Evolutionary conservation across 2,797 vertebrate genomes (phyloP), one percentile per base, ranked within the genome.

Genomic region (Myotis planiceps): DNA sequence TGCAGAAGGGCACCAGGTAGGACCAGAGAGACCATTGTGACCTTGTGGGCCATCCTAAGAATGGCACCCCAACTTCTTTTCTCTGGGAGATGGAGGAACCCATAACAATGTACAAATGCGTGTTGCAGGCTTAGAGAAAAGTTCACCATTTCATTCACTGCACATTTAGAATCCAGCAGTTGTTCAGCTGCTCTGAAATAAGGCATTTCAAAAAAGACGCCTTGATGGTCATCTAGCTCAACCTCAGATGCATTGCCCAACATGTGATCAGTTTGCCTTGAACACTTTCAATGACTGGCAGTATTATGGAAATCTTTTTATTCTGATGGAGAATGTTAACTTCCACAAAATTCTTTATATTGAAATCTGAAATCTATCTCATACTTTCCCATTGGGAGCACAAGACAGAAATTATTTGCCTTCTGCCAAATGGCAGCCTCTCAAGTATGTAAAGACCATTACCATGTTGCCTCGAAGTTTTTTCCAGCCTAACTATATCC

Each of bases 331-430:
- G 88, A 94, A 94, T 80, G 82, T 21, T 81, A 82, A 91, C 83
- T 94, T 95, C 47, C 88, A 96, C 58, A 83, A 95, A 92, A 74
- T 68, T 92, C 53, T 90, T 88, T 95, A 87, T 79, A 78, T 66
- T 92, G 66, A 83, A 93, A 90, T 81, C 39, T 83, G 34, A 74
- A 79, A 60, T 81, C 90, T 69, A 8, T 66, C 72, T 96, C 25
- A 71, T 66, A 74, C 34, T 80, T 94, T 71, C 75, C 65, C 78
- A 75, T 0, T 86, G 74, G 87, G 78, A 71, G 9, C 25, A 58
- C 63, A 88, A 81, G 58, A 49, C 34, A 96, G 84, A 90, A 95
- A 94, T 83, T 18, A 76, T 27, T 55, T 74, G 74, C 42, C 42
- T 95, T 90, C 88, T 95, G 85, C 69, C 92, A 96, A 37, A 88